Percentiles rank a stretch among this genome's conserved stretches.
phyloP scores from a whole-genome alignment of 1,140 invertebrate species.

The Hesperophylax magnus region DNA sequence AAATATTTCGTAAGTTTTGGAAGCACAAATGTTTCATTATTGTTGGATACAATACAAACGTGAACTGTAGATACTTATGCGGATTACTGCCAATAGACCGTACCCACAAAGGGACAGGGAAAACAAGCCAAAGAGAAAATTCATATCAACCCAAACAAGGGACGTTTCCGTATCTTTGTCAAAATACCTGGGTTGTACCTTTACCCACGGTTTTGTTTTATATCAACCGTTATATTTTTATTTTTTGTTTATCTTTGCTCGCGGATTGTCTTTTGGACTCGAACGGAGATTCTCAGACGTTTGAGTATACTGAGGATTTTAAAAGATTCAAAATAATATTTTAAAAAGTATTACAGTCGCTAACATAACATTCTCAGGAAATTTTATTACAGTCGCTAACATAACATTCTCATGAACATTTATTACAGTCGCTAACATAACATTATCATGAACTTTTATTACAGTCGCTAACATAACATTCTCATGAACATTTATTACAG shows the following conservation, averaged over 20 bases:
- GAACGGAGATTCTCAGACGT: too few species aligned
- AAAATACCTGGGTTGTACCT: neutral
- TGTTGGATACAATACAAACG: slow-evolving; percentile 1
- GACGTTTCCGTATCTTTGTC: slow-evolving; percentile 6
- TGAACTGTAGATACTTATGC: neutral
- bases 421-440: too few species aligned
- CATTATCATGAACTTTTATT: too few species aligned
- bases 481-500: too few species aligned
- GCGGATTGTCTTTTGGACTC: too few species aligned
- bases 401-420: too few species aligned
- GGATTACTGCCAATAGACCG: slow-evolving; percentile 3
- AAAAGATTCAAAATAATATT: too few species aligned
- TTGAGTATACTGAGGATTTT: too few species aligned
- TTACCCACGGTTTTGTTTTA: neutral
- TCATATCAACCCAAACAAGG: slow-evolving; percentile 11
- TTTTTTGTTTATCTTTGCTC: neutral
- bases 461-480: too few species aligned
- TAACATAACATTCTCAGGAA: too few species aligned
- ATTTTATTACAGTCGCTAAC: too few species aligned
- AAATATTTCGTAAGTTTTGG: neutral
- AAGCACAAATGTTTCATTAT: neutral
- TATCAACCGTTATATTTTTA: neutral
- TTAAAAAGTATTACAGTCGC: too few species aligned
- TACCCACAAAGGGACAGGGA: neutral
- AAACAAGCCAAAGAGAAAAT: slow-evolving; percentile 3